A percentile compares a stretch with the other conserved stretches of the same genome.
phyloP scores from a whole-genome alignment of 2,888 invertebrate species.

The Osedax fenrisi region DNA sequence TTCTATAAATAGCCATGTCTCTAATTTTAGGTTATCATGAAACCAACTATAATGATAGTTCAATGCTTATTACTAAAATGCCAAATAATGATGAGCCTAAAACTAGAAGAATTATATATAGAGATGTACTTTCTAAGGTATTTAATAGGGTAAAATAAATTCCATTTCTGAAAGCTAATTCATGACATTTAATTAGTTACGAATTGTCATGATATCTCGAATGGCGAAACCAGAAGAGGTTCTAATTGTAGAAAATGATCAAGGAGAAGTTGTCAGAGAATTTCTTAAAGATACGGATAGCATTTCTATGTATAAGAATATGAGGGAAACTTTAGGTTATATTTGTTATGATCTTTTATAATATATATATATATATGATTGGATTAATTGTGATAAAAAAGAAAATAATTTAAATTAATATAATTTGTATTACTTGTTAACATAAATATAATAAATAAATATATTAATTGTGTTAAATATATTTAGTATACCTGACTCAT shows the following conservation, averaged over 20 bases:
- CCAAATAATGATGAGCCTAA: constrained; percentile 42
- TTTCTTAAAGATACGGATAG: constrained; percentile 99
- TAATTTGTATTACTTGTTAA: too few species aligned
- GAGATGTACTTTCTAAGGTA: constrained; percentile 50
- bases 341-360: not conserved
- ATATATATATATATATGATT: not conserved
- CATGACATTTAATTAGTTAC: constrained; percentile 58
- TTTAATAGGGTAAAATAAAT: not conserved
- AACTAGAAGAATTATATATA: constrained; percentile 49
- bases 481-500: constrained; percentile 83
- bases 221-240: constrained; percentile 99
- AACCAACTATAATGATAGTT: constrained; percentile 22
- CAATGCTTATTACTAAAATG: constrained; percentile 46
- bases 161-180: too few species aligned
- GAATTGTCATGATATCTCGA: constrained; percentile 93
- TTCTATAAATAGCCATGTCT: too few species aligned
- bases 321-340: constrained; percentile 64
- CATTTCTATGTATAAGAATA: constrained; percentile 95
- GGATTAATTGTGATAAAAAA: not conserved
- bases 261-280: constrained; percentile 95
- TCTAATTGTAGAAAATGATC: constrained; percentile 96
- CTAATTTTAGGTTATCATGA: not conserved
- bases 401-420: too few species aligned
- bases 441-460: too few species aligned
- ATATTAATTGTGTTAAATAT: not conserved